Conservation (phyloP, 2,797 vertebrate species). For the Percopsis omiscomaycus region DNA sequence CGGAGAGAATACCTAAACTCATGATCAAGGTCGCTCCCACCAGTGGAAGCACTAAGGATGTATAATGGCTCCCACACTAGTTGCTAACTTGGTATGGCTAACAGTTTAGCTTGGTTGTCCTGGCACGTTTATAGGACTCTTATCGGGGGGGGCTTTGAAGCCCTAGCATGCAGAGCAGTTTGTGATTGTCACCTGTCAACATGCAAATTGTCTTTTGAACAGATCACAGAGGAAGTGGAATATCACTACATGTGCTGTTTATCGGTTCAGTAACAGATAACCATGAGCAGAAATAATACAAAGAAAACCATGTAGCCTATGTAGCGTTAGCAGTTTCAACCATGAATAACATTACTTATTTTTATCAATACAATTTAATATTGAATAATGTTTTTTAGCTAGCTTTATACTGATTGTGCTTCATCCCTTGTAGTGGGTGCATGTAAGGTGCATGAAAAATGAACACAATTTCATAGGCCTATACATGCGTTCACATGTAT, state of each 20-base stretch:
- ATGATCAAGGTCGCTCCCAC: conserved; percentile 68
- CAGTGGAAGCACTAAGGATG: conserved; percentile 44
- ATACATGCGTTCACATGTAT: no score
- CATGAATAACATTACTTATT: no score
- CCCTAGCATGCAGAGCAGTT: neutral
- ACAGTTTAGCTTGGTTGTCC: conserved; percentile 66
- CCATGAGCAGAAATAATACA: neutral
- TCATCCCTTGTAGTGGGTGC: no score
- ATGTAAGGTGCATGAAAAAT: no score
- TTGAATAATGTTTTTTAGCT: no score
- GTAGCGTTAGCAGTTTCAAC: no score
- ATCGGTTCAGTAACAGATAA: neutral
- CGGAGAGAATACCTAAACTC: conserved; percentile 58
- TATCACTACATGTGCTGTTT: neutral
- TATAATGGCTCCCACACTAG: conserved; percentile 52
- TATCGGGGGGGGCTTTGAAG: neutral
- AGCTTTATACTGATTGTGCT: no score
- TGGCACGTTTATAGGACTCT: conserved; percentile 7
- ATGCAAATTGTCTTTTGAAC: neutral
- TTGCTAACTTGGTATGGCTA: conserved; percentile 65
- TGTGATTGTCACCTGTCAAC: conserved; percentile 42
- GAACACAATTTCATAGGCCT: no score
- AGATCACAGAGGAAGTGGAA: neutral
- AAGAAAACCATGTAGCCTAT: neutral
- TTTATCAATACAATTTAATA: no score